Percentiles rank a stretch among this genome's conserved stretches.
phyloP scores from a whole-genome alignment of 1,140 invertebrate genomes.

The Rhopalosiphum padi region DNA sequence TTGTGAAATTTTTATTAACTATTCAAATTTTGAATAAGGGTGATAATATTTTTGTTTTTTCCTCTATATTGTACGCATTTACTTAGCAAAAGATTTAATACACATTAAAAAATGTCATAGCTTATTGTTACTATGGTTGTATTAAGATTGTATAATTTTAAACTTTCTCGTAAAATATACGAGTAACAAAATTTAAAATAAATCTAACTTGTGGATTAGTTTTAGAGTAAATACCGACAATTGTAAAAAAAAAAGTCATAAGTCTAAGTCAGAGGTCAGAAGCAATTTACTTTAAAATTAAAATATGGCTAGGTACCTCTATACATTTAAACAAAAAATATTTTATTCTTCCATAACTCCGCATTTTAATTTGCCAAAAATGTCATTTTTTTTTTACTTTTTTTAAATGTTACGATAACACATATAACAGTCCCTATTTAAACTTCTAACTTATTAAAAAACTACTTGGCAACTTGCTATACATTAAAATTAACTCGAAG shows the following conservation, averaged over 20 bases:
- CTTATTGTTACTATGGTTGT: conserved; percentile 42
- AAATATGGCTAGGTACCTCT: background rate
- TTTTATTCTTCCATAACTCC: background rate
- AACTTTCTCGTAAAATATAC: background rate
- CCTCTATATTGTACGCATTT: background rate
- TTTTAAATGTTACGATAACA: background rate
- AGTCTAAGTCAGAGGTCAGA: background rate
- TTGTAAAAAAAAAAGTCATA: background rate
- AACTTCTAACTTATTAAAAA: background rate
- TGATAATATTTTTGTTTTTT: conserved; percentile 9
- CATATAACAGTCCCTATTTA: background rate
- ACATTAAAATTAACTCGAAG: background rate
- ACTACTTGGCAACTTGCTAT: background rate
- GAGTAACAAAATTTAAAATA: background rate
- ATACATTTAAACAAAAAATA: background rate
- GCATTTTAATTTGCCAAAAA: background rate
- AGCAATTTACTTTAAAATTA: background rate
- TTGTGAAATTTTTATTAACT: background rate
- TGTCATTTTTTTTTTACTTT: background rate
- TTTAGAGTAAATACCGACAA: background rate
- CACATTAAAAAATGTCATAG: background rate
- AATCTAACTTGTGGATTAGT: conserved; percentile 19
- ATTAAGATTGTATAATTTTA: conserved; percentile 17
- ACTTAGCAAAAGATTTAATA: background rate
- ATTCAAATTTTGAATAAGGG: conserved; percentile 43